Percentiles rank a stretch among this genome's conserved stretches.
These are phyloP conservation scores for Drosophila setifemur DNA, from an alignment of 1,140 invertebrate genomes.

Conservation along the genomic window DNA sequence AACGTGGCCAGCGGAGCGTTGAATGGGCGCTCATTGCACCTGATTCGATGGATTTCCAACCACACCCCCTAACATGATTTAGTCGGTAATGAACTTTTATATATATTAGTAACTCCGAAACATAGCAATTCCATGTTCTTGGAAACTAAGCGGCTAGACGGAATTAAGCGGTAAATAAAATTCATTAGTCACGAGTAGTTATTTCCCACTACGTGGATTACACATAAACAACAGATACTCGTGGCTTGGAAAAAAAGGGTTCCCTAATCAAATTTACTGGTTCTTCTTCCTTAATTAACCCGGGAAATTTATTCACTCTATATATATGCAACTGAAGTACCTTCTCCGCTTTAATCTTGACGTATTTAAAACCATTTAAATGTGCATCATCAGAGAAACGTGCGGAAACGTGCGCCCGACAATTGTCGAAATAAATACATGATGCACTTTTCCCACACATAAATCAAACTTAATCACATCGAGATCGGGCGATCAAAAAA, in stretches of 20 bases:
- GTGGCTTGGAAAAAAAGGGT: no score
- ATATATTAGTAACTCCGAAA: neutral
- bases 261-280: no score
- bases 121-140: constrained; percentile 15
- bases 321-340: no score
- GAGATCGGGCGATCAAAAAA: constrained; percentile 3
- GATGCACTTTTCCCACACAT: constrained; percentile 13
- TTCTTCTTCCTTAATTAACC: neutral
- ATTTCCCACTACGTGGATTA: no score
- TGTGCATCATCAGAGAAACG: no score
- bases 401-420: no score
- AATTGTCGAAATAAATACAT: neutral
- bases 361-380: no score
- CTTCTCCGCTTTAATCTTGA: no score
- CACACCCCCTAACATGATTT: neutral
- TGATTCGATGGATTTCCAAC: constrained; percentile 1
- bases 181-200: no score
- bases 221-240: no score
- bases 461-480: neutral
- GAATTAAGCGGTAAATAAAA: neutral
- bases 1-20: constrained; percentile 42
- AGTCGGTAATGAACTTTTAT: constrained; percentile 13
- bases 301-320: no score
- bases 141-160: neutral
- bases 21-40: constrained; percentile 7